A percentile compares a stretch with the other conserved stretches of the same genome.
Evolutionary conservation across 92 coral and sea anemone genomes (phyloP).

Genomic region (Blastomussa wellsi): DNA sequence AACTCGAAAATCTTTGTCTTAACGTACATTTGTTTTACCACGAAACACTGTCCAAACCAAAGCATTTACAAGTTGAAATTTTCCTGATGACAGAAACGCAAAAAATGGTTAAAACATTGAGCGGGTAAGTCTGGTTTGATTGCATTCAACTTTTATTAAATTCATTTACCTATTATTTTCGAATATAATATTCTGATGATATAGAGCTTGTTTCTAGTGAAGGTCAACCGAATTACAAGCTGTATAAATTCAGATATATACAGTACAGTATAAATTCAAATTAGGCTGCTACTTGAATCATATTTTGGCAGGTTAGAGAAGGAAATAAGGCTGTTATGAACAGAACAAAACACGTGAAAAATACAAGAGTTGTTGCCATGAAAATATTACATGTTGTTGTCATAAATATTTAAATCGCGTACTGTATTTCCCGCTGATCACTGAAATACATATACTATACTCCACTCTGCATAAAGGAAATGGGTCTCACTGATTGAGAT

Average conservation of each 20-base stretch:
- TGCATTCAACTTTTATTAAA: not conserved
- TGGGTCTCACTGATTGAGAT: not conserved
- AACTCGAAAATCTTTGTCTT: not conserved
- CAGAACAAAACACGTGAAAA: not conserved
- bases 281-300: not conserved
- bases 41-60: not conserved
- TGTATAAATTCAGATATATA: not conserved
- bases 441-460: not conserved
- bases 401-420: not conserved
- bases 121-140: not conserved
- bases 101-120: not conserved
- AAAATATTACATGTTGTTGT: not conserved
- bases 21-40: not conserved
- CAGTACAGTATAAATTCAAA: not conserved
- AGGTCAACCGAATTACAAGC: not conserved
- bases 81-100: not conserved
- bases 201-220: not conserved
- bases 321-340: not conserved
- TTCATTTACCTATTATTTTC: not conserved
- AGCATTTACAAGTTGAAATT: not conserved
- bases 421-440: not conserved
- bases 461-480: not conserved
- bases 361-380: not conserved
- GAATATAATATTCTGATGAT: conserved; percentile 3
- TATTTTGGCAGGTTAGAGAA: not conserved